Base-by-base conservation (phyloP, 2,113 vertebrate genomes). In the Podocnemis expansa region DNA sequence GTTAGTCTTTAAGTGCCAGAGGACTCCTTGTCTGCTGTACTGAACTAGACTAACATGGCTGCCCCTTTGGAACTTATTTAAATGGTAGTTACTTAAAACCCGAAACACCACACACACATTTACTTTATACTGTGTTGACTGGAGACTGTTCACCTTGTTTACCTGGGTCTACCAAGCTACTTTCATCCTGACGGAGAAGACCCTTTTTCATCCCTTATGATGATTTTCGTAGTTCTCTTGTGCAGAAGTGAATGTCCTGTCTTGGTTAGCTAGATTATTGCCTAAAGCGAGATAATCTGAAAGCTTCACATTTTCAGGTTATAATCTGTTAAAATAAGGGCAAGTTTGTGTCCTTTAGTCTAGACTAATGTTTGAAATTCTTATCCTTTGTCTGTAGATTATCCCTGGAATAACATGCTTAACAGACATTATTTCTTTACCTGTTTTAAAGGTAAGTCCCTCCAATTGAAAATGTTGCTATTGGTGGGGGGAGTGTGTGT, bases 381-480 rank as follows among this genome's bases (percentile, higher is more conserved):
- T 63, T 58, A 47, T 34, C 38, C 38, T 93, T 92, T 92, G 24
- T 80, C 63, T 80, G 3, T 73, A 98, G 97, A 94, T 98, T 89
- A 97, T 99, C 81, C 98, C 99, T 93, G 99, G 99, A 91, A 98
- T 99, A 79, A 96, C 90, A 45, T 99, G 98, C 89, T 95, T 97
- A 94, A 98, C 98, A 4, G 98, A 99, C 82, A 98, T 98, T 51
- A 98, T 98, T 70, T 93, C 97, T 11, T 95, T 99, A 87, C 97
- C 98, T 47, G 91, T 98, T 14, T 97, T 99, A 96, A 98, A 98
- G 97, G 98, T 98, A 90, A 97, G 96, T 89, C 56, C 5, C 17
- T 55, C 2, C 87, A 41, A 52, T 75, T 70, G 89, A 78, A 10
- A 25, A 13, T 17, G n/a, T 47, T 78, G 34, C 3, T 81, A 75